Base-by-base conservation (phyloP, 2,113 vertebrate species). In the Dissostichus mawsoni region DNA sequence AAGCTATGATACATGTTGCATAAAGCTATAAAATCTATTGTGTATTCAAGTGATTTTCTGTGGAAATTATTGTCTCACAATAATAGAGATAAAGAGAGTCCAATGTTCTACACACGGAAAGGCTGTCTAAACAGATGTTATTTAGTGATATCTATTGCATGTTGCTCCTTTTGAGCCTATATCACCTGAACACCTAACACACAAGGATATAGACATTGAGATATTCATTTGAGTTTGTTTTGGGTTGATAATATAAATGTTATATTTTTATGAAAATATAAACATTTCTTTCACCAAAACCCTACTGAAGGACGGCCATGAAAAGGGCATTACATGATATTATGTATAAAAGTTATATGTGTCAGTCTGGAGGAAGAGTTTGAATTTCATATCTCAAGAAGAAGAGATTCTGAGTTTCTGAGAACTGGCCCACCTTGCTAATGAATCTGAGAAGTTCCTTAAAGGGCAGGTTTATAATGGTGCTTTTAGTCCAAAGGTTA, bases 21-120 rank as follows among this genome's bases (percentile, higher is more conserved):
- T 25, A 66, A 66, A 64, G 41, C 33, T 20, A 63, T 66, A 25
- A 29, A 52, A 17, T 41, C 8, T 10, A 36, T 59, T 10, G 58
- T 11, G 29, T 2, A 2, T 36, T 44, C 11, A 61, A 47, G 18
- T 47, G n/a, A 50, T 67, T 48, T 63, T 64, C 18, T 17, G 5
- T 74, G 45, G 50, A 4, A 76, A 67, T 55, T 69, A 64, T 53
- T 76, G 44, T 47, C 68, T 69, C 56, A 68, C 13, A 59, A 74
- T 67, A n/a, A 52, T 69, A 53, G 53, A 74, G 81, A 88, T 90
- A 85, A 41, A 78, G 70, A 70, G 62, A 68, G 82, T 85, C 45
- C 76, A 82, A 83, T 75, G 84, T 81, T 69, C 72, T 16, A 0
- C 36, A 53, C 48, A 45, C 63, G n/a, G 63, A 25, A 11, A 33